Evolutionary conservation across 2,113 vertebrate species (phyloP), one percentile per base, ranked within the genome.

Genomic region (Trogon surrucura): DNA sequence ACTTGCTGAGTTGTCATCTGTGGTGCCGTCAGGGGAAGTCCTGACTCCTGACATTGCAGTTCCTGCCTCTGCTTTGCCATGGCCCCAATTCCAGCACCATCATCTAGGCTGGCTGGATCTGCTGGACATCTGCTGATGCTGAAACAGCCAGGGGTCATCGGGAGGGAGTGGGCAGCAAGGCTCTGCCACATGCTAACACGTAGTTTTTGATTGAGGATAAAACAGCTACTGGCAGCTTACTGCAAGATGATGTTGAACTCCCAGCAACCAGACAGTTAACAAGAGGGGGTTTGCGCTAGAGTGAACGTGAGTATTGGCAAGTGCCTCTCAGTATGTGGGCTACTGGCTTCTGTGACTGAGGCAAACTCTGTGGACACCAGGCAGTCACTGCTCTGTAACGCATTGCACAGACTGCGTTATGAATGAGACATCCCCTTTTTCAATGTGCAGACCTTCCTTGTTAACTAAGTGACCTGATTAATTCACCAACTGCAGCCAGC

Each of bases 21-120:
- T 89, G 70, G 85, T 44, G 36, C 78, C 2, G 4, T 91, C 81
- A 94, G 98, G 97, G 98, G 97, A 98, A 98, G 96, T 97, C 97
- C 98, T 98, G 54, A 82, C 91, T 95, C 89, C 85, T 97, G 95
- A 95, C 95, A 69, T 91, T 88, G 71, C 85, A 95, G 92, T 93
- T 93, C 74, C 95, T 82, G 70, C 75, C 50, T 38, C 51, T 87
- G 95, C 56, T 94, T 83, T 60, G 79, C 84, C 87, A 78, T 53
- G 65, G 77, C 85, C 57, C 57, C 21, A 67, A 77, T 96, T 94
- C 95, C 91, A 97, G 78, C 61, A 91, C 48, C 45, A 66, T 26
- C 5, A 10, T 48, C 32, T 6, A 5, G 44, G 26, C 73, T 54
- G 44, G 20, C 4, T 83, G 85, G 85, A 83, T 85, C 72, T 85